A percentile compares a stretch with the other conserved stretches of the same genome.
Evolutionary conservation across 2,113 vertebrate species (phyloP).

Genomic region (Salvelinus sp.): DNA sequence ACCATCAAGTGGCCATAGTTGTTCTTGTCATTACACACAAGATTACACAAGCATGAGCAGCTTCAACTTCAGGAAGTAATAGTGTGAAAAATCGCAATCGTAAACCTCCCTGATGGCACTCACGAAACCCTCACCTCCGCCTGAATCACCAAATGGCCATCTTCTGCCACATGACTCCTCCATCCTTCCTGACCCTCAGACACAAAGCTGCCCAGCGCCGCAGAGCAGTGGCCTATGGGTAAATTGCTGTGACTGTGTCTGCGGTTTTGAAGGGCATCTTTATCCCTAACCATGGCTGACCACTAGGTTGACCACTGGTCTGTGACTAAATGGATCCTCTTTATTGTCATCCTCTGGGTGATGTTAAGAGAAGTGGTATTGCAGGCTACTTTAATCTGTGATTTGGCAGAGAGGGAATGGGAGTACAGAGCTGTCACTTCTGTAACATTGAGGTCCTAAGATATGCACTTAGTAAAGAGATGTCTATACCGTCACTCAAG

Average conservation of each 20-base stretch:
- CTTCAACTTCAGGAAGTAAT: no score
- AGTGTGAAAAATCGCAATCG: no score
- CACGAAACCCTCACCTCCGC: background rate
- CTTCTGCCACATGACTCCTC: background rate
- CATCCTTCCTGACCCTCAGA: background rate
- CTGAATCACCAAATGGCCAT: background rate
- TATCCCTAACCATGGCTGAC: slow-evolving; percentile 56
- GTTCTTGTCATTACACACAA: no score
- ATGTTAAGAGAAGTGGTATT: slow-evolving; percentile 50
- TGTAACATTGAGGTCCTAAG: background rate
- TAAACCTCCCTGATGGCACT: no score
- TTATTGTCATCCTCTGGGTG: slow-evolving; percentile 39
- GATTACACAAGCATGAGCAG: no score
- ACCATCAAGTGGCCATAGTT: background rate
- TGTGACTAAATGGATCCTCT: slow-evolving; percentile 44
- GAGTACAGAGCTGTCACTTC: slow-evolving; percentile 4
- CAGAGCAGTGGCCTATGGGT: slow-evolving; percentile 44
- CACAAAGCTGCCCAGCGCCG: slow-evolving; percentile 24
- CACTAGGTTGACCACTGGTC: slow-evolving; percentile 57
- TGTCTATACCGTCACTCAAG: no score
- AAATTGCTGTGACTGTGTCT: slow-evolving; percentile 38
- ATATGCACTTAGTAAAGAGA: background rate
- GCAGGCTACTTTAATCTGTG: slow-evolving; percentile 56
- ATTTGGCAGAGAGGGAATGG: slow-evolving; percentile 57
- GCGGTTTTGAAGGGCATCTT: slow-evolving; percentile 52